Percentiles rank a stretch among this genome's conserved stretches.
phyloP scores from a whole-genome alignment of 2,113 vertebrate genomes.

The Tauraco erythrolophus region DNA sequence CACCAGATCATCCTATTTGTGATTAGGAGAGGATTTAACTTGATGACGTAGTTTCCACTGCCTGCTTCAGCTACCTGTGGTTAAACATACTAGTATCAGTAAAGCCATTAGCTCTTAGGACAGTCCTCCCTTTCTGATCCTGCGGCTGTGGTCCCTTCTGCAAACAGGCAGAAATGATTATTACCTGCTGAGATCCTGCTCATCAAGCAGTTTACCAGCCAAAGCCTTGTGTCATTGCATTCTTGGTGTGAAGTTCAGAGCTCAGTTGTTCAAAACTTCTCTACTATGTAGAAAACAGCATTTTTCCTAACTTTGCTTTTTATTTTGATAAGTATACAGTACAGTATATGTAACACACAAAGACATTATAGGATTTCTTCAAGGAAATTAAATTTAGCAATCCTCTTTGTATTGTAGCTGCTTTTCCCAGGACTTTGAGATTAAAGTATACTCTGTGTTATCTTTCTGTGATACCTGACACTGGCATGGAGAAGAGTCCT shows the following conservation, averaged over 20 bases:
- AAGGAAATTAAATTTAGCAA: background rate
- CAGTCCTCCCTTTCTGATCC: background rate
- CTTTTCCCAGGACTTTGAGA: background rate
- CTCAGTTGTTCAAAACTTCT: background rate
- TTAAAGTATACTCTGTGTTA: background rate
- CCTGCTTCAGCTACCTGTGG: background rate
- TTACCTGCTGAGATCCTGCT: background rate
- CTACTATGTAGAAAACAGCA: background rate
- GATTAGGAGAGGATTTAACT: constrained; percentile 14
- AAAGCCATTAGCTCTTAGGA: background rate
- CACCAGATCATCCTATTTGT: background rate
- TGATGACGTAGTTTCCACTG: background rate
- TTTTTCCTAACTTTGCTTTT: background rate
- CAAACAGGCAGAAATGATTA: background rate
- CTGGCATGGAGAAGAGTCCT: background rate
- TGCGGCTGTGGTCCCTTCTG: background rate
- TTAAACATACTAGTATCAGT: background rate
- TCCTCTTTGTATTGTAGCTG: background rate
- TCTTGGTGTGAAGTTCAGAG: background rate
- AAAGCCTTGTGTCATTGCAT: background rate
- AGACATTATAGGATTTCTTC: background rate
- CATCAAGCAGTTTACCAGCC: background rate
- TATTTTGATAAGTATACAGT: background rate
- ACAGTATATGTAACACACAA: background rate
- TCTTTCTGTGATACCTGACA: background rate